These are phyloP conservation scores for Salvator merianae DNA, from an alignment of 2,113 vertebrate genomes.

Conservation along the genomic window DNA sequence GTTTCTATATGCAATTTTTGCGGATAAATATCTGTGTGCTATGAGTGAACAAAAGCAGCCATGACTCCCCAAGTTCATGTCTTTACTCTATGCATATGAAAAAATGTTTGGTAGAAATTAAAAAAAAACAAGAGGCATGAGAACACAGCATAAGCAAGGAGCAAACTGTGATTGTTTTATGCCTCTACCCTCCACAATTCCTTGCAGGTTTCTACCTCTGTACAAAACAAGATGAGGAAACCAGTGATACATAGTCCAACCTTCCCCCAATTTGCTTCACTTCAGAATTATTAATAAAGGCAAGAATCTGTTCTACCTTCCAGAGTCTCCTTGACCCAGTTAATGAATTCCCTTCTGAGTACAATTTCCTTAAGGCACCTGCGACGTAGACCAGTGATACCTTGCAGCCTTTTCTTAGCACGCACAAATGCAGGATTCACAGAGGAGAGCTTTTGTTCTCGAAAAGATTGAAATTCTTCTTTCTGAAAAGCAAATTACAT, in stretches of 20 bases:
- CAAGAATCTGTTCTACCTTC: conserved; percentile 74
- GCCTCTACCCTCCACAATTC: too few relatives aligned
- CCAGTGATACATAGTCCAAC: background rate
- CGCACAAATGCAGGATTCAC: conserved; percentile 82
- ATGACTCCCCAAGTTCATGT: too few relatives aligned
- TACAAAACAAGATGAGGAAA: background rate
- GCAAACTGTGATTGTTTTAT: background rate
- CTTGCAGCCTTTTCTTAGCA: conserved; percentile 79
- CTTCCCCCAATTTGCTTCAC: background rate
- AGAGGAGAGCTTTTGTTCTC: conserved; percentile 75
- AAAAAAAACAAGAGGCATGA: background rate
- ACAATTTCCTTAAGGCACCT: conserved; percentile 79
- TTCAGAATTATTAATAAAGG: background rate
- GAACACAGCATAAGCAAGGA: background rate
- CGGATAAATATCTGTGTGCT: too few relatives aligned
- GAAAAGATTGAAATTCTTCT: conserved; percentile 62
- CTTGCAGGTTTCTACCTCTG: background rate
- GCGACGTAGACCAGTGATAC: conserved; percentile 77
- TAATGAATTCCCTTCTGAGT: conserved; percentile 77
- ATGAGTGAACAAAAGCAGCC: too few relatives aligned
- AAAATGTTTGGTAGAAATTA: too few relatives aligned
- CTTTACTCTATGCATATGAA: too few relatives aligned
- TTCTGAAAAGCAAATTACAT: conserved; percentile 64
- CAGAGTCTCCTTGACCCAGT: conserved; percentile 87
- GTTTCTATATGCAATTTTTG: too few relatives aligned